Percentiles rank a stretch among this genome's conserved stretches.
These are phyloP conservation scores for Gerris buenoi DNA, from an alignment of 1,140 invertebrate species.

Conservation along the genomic window DNA sequence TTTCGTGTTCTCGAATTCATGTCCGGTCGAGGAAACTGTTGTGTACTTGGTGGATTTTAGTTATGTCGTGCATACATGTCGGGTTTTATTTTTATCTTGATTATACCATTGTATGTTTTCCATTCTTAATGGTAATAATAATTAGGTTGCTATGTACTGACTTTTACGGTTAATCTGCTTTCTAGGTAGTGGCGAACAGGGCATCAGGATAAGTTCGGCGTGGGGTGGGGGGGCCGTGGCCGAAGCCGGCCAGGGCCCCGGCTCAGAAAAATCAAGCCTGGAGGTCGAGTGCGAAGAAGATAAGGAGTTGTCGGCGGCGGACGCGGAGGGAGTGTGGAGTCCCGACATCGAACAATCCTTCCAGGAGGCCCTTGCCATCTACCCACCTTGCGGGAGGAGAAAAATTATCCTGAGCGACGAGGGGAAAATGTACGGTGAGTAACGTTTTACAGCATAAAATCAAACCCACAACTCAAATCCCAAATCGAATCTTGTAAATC, in stretches of 20 bases:
- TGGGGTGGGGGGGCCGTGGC: conserved; percentile 37
- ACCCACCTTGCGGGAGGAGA: conserved; percentile 94
- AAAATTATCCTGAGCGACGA: conserved; percentile 99
- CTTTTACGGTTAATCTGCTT: no score
- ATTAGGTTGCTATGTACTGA: no score
- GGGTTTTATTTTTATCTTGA: no score
- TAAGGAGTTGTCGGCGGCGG: conserved; percentile 75
- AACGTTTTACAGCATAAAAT: no score
- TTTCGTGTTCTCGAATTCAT: no score
- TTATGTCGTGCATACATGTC: no score
- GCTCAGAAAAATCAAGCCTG: conserved; percentile 63
- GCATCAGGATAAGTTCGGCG: conserved; percentile 13
- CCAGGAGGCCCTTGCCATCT: conserved; percentile 97
- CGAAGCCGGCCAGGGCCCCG: conserved; percentile 34
- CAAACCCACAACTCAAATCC: no score
- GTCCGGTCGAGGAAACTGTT: no score
- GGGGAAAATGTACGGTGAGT: conserved; percentile 99
- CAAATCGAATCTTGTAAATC: no score
- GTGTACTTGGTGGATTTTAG: no score
- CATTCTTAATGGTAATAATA: no score
- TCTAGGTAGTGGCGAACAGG: background rate
- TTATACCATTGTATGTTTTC: no score
- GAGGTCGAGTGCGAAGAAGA: conserved; percentile 73
- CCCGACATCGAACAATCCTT: conserved; percentile 99
- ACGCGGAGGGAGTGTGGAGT: conserved; percentile 99